Conservation (phyloP, 2,797 vertebrate species). For the Chrysocyon brachyurus region DNA sequence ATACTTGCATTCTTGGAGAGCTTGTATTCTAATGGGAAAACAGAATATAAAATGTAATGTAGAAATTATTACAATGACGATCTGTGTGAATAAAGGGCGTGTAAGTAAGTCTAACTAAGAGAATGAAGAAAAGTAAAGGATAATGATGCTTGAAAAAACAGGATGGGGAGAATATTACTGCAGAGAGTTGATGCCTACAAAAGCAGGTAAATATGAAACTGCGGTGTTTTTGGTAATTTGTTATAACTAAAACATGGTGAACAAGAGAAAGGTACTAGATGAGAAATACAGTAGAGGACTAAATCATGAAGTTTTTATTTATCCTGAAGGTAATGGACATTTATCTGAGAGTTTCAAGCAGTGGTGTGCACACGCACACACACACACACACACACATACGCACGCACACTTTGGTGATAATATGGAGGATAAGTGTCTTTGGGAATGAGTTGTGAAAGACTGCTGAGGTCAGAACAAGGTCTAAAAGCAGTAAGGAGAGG, state of each 20-base stretch:
- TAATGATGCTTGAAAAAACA: not conserved
- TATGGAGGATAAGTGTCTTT: not conserved
- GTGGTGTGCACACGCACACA: accelerated
- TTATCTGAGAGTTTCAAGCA: not conserved
- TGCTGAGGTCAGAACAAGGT: not conserved
- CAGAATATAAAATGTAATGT: not conserved
- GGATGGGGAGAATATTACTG: not conserved
- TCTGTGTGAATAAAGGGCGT: not conserved
- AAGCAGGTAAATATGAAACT: not conserved
- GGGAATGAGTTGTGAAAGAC: not conserved
- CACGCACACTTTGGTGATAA: not conserved
- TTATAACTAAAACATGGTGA: not conserved
- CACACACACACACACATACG: not conserved
- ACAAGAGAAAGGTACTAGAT: not conserved
- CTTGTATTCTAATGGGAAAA: not conserved
- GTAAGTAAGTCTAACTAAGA: not conserved
- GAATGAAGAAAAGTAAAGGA: not conserved
- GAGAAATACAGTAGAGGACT: not conserved
- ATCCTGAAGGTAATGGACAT: not conserved
- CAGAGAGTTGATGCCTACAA: not conserved
- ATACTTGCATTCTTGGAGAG: not conserved
- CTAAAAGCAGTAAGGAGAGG: not conserved
- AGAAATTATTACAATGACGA: not conserved
- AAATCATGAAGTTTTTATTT: not conserved
- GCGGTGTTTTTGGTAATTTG: not conserved